Conservation (phyloP, 2,113 vertebrate genomes). For the Sigmodon hispidus region DNA sequence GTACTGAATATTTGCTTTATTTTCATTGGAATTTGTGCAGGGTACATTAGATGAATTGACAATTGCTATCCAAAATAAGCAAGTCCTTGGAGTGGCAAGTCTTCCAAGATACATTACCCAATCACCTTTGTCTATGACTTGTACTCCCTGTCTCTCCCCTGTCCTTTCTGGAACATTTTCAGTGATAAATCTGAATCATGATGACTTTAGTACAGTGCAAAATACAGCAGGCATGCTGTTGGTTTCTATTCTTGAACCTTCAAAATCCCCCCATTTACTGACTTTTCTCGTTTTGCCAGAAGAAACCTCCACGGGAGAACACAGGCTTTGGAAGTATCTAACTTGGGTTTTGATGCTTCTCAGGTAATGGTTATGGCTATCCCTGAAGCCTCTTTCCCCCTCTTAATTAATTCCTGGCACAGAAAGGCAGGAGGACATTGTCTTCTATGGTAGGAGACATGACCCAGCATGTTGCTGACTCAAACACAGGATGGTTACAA, state of each 20-base stretch:
- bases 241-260: conserved; percentile 48
- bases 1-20: conserved; percentile 54
- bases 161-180: background rate
- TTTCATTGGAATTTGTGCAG: conserved; percentile 59
- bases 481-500: background rate
- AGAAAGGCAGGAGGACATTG: background rate
- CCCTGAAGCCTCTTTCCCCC: background rate
- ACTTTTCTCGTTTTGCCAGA: background rate
- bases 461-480: background rate
- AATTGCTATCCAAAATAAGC: conserved; percentile 46
- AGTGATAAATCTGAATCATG: background rate
- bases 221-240: conserved; percentile 44
- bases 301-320: conserved; percentile 36
- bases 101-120: background rate
- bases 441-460: background rate
- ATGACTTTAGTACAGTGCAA: conserved; percentile 32
- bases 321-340: conserved; percentile 8
- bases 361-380: background rate
- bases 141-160: background rate
- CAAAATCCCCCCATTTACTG: conserved; percentile 2
- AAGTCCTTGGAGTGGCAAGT: conserved; percentile 13
- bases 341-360: conserved; percentile 52
- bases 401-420: background rate
- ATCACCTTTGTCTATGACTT: background rate
- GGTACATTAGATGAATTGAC: background rate